A percentile compares a stretch with the other conserved stretches of the same genome.
phyloP scores from a whole-genome alignment of 2,113 vertebrate species.

The Casuarius casuarius region DNA sequence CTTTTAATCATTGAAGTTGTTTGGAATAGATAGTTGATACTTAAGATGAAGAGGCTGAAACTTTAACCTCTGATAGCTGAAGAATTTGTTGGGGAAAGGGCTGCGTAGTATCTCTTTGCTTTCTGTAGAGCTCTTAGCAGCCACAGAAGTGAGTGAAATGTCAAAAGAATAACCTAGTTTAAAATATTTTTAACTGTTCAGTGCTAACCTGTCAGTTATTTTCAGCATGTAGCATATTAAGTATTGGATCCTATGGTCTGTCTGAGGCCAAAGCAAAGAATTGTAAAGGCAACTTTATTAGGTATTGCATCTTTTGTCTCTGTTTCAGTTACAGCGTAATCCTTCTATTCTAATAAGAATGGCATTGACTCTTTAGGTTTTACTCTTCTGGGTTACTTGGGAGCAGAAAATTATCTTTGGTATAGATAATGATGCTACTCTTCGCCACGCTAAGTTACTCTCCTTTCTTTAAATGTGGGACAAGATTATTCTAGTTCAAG shows the following conservation, averaged over 20 bases:
- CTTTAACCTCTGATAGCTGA: background rate
- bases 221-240: background rate
- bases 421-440: background rate
- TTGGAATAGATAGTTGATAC: background rate
- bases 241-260: background rate
- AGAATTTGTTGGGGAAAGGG: background rate
- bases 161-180: background rate
- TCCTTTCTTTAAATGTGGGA: background rate
- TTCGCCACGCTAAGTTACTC: background rate
- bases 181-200: background rate
- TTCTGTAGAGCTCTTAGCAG: background rate
- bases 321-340: background rate
- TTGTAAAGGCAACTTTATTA: background rate
- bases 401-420: constrained; percentile 1
- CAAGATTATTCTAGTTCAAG: constrained; percentile 40
- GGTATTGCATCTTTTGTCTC: background rate
- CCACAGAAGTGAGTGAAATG: background rate
- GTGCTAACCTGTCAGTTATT: background rate
- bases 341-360: background rate
- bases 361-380: background rate
- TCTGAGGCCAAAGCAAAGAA: background rate
- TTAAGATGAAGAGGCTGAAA: background rate
- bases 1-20: background rate
- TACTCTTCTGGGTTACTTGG: background rate
- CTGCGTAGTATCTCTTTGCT: background rate